Conservation (phyloP, 2,113 vertebrate genomes). For the Canis aureus region DNA sequence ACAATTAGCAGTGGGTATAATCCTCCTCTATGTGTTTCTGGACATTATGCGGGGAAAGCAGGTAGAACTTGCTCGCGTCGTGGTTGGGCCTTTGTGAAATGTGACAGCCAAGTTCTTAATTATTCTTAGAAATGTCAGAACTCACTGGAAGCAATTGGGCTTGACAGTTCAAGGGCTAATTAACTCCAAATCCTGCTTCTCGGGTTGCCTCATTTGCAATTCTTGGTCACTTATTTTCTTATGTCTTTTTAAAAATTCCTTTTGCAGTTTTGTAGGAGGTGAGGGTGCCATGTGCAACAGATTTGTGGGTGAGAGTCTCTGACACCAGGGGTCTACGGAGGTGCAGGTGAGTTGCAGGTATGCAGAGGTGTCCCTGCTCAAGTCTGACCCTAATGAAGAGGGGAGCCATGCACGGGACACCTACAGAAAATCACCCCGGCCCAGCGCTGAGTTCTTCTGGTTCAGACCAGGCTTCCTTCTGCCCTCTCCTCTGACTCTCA, state of each 20-base stretch:
- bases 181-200: conserved; percentile 84
- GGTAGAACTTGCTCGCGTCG: conserved; percentile 70
- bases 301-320: too few species aligned
- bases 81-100: conserved; percentile 79
- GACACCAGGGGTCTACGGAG: fast-evolving
- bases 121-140: conserved; percentile 88
- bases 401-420: neutral
- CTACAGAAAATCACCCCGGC: neutral
- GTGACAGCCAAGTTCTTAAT: conserved; percentile 85
- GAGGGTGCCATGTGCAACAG: neutral
- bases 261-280: conserved; percentile 46
- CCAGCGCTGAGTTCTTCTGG: neutral
- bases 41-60: conserved; percentile 58
- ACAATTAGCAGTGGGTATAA: conserved; percentile 59
- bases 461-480: neutral
- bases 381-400: neutral
- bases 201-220: conserved; percentile 76
- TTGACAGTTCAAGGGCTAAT: conserved; percentile 88
- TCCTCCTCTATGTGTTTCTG: conserved; percentile 55
- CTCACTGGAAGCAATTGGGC: conserved; percentile 84
- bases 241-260: conserved; percentile 61
- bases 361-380: neutral
- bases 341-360: neutral
- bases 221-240: conserved; percentile 80
- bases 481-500: neutral